Conservation (phyloP, 2,113 vertebrate genomes). For the Tauraco erythrolophus region DNA sequence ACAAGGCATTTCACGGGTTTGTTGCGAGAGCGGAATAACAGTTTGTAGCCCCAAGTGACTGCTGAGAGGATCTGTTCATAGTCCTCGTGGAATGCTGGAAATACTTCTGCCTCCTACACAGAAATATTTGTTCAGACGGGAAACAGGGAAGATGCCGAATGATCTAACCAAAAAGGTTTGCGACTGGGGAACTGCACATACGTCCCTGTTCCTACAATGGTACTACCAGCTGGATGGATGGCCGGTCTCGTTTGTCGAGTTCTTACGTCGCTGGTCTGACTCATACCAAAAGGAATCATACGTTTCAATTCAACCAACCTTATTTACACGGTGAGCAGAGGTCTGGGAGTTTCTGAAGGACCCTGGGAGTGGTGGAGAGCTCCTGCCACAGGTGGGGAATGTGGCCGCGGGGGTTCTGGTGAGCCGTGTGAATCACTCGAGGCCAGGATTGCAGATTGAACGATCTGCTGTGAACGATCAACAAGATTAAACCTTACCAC, state of each 20-base stretch:
- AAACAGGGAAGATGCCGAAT: fast-evolving
- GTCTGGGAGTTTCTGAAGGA: neutral
- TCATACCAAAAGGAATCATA: neutral
- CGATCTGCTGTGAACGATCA: neutral
- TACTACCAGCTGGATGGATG: neutral
- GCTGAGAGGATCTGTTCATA: neutral
- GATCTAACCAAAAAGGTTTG: neutral
- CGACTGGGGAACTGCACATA: fast-evolving
- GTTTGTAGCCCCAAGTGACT: neutral
- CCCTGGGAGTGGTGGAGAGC: fast-evolving
- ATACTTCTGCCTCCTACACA: neutral
- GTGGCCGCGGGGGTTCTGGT: neutral
- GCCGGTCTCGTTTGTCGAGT: fast-evolving
- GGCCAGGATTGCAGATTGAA: too few relatives aligned
- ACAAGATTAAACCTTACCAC: neutral
- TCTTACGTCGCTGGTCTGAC: neutral
- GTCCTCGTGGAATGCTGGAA: neutral
- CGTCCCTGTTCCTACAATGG: neutral
- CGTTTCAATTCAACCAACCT: neutral
- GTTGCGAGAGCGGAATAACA: neutral
- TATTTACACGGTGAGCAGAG: neutral
- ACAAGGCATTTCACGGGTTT: neutral
- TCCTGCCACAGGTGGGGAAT: neutral
- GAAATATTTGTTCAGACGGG: neutral
- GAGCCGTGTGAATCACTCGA: too few relatives aligned